Conservation (phyloP, 1,140 invertebrate species). For the Euura lappo region DNA sequence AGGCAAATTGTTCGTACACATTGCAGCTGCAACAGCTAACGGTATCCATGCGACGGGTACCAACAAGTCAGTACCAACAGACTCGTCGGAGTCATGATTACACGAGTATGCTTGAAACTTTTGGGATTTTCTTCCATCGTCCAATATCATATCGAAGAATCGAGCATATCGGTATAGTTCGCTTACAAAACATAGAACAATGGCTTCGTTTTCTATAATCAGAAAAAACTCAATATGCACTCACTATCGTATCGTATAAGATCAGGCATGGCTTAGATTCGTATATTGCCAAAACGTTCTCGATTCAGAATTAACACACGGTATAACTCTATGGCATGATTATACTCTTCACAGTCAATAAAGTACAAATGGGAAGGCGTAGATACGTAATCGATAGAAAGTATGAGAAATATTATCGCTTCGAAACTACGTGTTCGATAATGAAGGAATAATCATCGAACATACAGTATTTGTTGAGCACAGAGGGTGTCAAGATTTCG, state of each 20-base stretch:
- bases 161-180: neutral
- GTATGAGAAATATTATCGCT: too few relatives aligned
- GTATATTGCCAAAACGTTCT: too few relatives aligned
- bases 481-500: neutral
- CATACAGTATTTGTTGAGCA: neutral
- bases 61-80: conserved; percentile 19
- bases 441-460: too few relatives aligned
- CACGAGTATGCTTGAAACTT: neutral
- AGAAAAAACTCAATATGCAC: too few relatives aligned
- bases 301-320: too few relatives aligned
- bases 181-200: neutral
- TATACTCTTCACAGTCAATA: conserved; percentile 1
- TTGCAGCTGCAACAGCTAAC: conserved; percentile 29
- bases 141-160: neutral
- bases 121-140: too few relatives aligned
- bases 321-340: too few relatives aligned
- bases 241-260: too few relatives aligned
- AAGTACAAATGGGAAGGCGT: neutral
- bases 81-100: neutral
- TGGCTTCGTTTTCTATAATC: too few relatives aligned
- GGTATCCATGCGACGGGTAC: conserved; percentile 43
- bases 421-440: too few relatives aligned
- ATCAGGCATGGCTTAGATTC: too few relatives aligned
- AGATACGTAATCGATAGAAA: neutral
- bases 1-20: conserved; percentile 38